Evolutionary conservation across 2,888 invertebrate species (phyloP).

Genomic region (Sesamia inferens): DNA sequence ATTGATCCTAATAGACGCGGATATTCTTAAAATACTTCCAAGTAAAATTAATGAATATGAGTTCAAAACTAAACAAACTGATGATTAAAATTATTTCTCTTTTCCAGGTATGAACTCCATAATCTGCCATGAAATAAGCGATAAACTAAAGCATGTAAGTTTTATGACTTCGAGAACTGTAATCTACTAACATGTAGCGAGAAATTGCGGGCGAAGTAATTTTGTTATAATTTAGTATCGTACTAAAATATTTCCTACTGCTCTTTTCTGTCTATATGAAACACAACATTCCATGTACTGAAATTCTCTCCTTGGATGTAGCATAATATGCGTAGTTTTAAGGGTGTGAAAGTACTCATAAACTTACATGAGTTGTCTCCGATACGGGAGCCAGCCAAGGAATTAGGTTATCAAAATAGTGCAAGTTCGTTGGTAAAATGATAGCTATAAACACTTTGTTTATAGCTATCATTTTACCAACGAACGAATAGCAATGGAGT

Average conservation of each 20-base stretch:
- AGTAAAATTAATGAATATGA: conserved; percentile 6
- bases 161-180: conserved; percentile 14
- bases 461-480: too few species aligned
- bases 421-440: not conserved
- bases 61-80: not conserved
- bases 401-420: not conserved
- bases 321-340: not conserved
- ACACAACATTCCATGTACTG: not conserved
- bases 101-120: conserved; percentile 52
- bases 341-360: not conserved
- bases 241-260: conserved; percentile 1
- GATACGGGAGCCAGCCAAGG: not conserved
- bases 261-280: not conserved
- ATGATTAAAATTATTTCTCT: conserved; percentile 24
- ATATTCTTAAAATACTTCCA: not conserved
- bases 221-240: not conserved
- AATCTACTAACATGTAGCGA: conserved; percentile 14
- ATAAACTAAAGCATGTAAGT: conserved; percentile 47
- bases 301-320: not conserved
- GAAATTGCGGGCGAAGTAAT: conserved; percentile 10
- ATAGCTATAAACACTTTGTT: too few species aligned
- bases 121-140: conserved; percentile 36
- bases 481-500: too few species aligned
- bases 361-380: not conserved
- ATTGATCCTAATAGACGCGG: not conserved